Percentiles rank a stretch among this genome's conserved stretches.
These are phyloP conservation scores for Drosophila santomea DNA, from an alignment of 1,140 invertebrate genomes.

Conservation along the genomic window DNA sequence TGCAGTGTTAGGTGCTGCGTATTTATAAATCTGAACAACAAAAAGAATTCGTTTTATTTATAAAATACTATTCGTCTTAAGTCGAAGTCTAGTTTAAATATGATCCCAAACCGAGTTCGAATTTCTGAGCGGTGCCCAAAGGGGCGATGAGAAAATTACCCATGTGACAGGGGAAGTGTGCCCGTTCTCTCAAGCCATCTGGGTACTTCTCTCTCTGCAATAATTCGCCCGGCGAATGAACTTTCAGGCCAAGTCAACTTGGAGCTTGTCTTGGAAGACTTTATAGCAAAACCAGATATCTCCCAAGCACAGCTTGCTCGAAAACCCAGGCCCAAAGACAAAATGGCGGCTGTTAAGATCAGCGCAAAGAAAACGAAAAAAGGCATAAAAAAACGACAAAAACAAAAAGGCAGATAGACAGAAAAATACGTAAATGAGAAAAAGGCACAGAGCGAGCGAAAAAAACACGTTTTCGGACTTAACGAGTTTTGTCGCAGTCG, in stretches of 20 bases:
- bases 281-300: slow-evolving; percentile 59
- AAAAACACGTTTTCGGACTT: slow-evolving; percentile 70
- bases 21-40: background rate
- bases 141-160: slow-evolving; percentile 10
- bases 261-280: slow-evolving; percentile 25
- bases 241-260: slow-evolving; percentile 53
- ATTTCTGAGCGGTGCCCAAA: slow-evolving; percentile 6
- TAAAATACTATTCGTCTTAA: too few species aligned
- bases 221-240: slow-evolving; percentile 43
- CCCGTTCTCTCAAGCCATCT: slow-evolving; percentile 14
- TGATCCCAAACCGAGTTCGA: slow-evolving; percentile 8
- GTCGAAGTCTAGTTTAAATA: background rate
- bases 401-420: slow-evolving; percentile 22
- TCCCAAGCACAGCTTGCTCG: slow-evolving; percentile 20
- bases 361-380: slow-evolving; percentile 34
- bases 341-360: slow-evolving; percentile 71
- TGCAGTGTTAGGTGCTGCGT: too few species aligned
- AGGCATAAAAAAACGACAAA: slow-evolving; percentile 4
- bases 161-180: slow-evolving; percentile 16
- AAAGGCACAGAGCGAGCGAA: slow-evolving; percentile 47
- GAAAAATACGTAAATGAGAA: slow-evolving; percentile 27
- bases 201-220: slow-evolving; percentile 7
- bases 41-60: background rate
- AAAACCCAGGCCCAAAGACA: slow-evolving; percentile 32
- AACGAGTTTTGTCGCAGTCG: slow-evolving; percentile 60